Percentiles rank a stretch among this genome's conserved stretches.
Evolutionary conservation across 2,113 vertebrate species (phyloP).

Genomic region (Notarius quadriscutis): DNA sequence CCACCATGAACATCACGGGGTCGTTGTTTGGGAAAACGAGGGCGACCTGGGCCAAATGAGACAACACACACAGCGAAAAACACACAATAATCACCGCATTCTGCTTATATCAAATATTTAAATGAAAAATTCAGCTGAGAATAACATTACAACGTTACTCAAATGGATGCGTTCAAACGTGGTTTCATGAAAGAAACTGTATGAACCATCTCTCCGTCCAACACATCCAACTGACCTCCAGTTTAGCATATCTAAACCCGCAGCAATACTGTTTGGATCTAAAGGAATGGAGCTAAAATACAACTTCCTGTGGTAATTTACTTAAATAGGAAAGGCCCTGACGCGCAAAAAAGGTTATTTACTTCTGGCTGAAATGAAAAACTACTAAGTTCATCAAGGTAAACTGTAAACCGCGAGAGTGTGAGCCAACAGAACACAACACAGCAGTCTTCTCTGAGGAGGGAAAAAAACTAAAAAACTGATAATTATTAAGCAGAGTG

Average conservation of each 20-base stretch:
- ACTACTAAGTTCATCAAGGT: background rate
- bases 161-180: background rate
- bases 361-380: background rate
- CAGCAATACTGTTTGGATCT: background rate
- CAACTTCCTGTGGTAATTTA: background rate
- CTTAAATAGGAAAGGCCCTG: background rate
- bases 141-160: background rate
- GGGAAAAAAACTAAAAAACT: background rate
- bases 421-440: background rate
- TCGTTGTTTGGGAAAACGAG: slow-evolving; percentile 96
- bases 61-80: background rate
- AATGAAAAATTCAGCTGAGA: background rate
- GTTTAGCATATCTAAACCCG: background rate
- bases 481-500: background rate
- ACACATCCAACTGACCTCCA: background rate
- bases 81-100: background rate
- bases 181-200: background rate
- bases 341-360: background rate
- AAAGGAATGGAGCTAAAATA: background rate
- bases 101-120: background rate
- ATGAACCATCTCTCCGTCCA: background rate
- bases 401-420: background rate
- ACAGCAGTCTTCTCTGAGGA: background rate
- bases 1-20: slow-evolving; percentile 96
- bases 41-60: slow-evolving; percentile 78